A percentile compares a stretch with the other conserved stretches of the same genome.
Conservation (phyloP, 2,888 invertebrate genomes). For the Cyclophora albipunctata region DNA sequence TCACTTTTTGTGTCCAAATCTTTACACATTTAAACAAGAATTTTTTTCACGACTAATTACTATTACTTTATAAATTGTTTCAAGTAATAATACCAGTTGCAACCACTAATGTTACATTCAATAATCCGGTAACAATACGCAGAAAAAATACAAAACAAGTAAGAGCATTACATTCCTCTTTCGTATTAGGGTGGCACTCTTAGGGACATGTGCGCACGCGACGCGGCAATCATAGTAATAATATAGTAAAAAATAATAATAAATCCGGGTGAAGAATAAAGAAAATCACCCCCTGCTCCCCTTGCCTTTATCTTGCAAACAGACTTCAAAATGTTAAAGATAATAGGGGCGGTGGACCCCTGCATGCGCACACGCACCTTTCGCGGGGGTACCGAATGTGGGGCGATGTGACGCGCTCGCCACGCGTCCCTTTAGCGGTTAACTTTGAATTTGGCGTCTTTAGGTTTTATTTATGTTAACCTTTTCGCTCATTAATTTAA, state of each 20-base stretch:
- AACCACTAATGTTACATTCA: conserved; percentile 58
- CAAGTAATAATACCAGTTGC: conserved; percentile 37
- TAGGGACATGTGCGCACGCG: conserved; percentile 72
- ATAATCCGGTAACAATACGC: conserved; percentile 62
- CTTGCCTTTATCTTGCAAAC: conserved; percentile 74
- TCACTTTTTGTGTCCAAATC: too few species aligned
- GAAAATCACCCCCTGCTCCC: conserved; percentile 71
- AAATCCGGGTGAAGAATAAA: conserved; percentile 75
- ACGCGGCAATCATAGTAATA: conserved; percentile 70
- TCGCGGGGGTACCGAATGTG: conserved; percentile 53
- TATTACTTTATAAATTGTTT: too few species aligned
- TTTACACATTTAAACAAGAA: too few species aligned
- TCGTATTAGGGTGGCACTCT: conserved; percentile 47
- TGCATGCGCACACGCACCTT: conserved; percentile 54
- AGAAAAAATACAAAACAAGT: conserved; percentile 49
- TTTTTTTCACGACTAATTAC: too few species aligned
- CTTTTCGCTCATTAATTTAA: too few species aligned
- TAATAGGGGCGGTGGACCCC: conserved; percentile 70
- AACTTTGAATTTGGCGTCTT: conserved; percentile 52
- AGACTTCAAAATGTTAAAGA: conserved; percentile 73
- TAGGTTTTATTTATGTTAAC: conserved; percentile 13
- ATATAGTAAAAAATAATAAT: conserved; percentile 76
- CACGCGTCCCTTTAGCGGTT: conserved; percentile 57
- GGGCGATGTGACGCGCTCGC: conserved; percentile 35
- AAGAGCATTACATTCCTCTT: conserved; percentile 59